Base-by-base conservation (phyloP, 2,797 vertebrate genomes). In the Tolypeutes matacus region DNA sequence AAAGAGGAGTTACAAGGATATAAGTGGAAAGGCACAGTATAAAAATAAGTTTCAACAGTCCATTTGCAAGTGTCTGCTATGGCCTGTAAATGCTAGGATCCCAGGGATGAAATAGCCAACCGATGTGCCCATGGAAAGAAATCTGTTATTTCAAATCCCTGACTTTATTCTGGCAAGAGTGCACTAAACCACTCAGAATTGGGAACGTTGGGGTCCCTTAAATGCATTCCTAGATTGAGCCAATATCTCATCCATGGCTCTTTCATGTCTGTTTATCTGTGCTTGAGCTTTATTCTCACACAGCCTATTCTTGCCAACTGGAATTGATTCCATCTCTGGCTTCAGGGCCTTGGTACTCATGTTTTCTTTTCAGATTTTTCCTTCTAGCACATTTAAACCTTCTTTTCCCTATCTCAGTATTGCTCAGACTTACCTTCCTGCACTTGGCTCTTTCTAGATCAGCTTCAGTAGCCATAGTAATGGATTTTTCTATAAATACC, bases 361-460 rank as follows among this genome's bases (percentile, higher is more conserved):
- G 36, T 10, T 76, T 70, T 73, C 23, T 18, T 65, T 42, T 70
- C 21, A 7, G 39, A 14, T 13, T 56, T 67, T 46, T 56, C 25
- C 3, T 49, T 51, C 27, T 25, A 36, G 14, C 3, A 18, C 11
- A 0, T 27, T 27, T 3, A n/a, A 5, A 4, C 21, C 60, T 34
- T 62, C 46, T 78, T 65, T 73, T 12, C 67, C 23, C 0, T 0
- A 14, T 15, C 36, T 78, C 4, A 0, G 3, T 17, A 2, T 36
- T 21, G 27, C 34, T 42, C 7, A 60, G 5, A 6, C 29, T 2
- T 39, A 39, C 72, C 36, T n/a, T 36, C 20, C 34, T 42, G 7
- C 7, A 18, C 17, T 49, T 31, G n/a, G 29, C 29, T 58, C 42
- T 46, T 69, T 3, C 56, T 27, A 5, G 18, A 31, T 49, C 12